A percentile compares a stretch with the other conserved stretches of the same genome.
Evolutionary conservation across 2,797 vertebrate genomes (phyloP).

Genomic region (Chaetophractus vellerosus): DNA sequence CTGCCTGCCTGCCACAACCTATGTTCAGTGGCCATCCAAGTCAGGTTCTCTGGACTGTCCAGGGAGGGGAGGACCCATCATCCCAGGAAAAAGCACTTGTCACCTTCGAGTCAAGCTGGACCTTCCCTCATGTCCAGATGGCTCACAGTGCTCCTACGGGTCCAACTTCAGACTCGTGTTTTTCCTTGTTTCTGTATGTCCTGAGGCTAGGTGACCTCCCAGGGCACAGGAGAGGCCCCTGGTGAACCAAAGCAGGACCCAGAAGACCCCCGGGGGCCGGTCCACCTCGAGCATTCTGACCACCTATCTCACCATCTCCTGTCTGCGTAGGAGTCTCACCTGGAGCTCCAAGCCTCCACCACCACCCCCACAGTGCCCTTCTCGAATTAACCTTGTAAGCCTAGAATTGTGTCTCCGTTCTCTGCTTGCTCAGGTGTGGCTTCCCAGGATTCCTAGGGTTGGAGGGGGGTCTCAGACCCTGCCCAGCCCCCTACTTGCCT

Average conservation of each 20-base stretch:
- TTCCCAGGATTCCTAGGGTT: background rate
- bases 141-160: background rate
- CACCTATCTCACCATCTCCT: background rate
- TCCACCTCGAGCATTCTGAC: background rate
- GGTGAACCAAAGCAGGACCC: background rate
- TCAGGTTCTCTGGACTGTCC: background rate
- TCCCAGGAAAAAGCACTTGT: background rate
- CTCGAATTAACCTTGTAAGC: background rate
- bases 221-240: background rate
- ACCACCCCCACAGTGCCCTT: background rate
- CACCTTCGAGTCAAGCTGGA: background rate
- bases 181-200: background rate
- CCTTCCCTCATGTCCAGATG: background rate
- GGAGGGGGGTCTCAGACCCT: background rate
- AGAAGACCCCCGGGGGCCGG: too few relatives aligned
- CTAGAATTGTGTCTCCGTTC: background rate
- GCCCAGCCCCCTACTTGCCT: background rate
- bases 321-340: background rate
- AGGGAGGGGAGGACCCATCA: background rate
- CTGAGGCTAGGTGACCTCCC: background rate
- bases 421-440: too few relatives aligned
- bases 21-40: background rate
- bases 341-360: background rate
- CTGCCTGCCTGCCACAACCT: background rate
- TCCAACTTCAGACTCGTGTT: background rate